Percentiles rank a stretch among this genome's conserved stretches.
Conservation (phyloP, 1,140 invertebrate species). For the Solen grandis region DNA sequence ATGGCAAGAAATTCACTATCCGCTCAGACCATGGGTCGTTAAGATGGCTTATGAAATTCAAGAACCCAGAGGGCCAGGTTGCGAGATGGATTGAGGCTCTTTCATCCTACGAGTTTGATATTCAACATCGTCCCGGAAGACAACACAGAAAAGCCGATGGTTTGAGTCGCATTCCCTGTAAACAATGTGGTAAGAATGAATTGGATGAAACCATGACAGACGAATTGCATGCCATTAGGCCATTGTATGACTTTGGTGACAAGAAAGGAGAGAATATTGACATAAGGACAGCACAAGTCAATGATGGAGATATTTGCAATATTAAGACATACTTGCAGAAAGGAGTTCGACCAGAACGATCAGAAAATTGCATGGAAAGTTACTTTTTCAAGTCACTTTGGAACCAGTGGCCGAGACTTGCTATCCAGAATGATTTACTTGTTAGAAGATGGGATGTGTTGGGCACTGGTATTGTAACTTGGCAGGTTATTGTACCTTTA, state of each 20-base stretch:
- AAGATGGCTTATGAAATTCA: no score
- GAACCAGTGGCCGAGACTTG: background rate
- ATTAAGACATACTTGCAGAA: background rate
- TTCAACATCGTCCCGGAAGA: no score
- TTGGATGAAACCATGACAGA: no score
- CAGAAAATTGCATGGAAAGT: background rate
- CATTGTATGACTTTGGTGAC: no score
- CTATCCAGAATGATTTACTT: background rate
- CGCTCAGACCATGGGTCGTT: no score
- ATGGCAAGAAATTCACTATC: slow-evolving; percentile 47
- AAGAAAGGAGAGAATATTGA: no score
- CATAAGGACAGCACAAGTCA: background rate
- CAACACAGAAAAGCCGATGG: slow-evolving; percentile 65
- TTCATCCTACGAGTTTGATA: no score
- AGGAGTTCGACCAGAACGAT: background rate
- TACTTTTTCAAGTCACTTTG: background rate
- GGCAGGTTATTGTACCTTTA: background rate
- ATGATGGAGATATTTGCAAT: background rate
- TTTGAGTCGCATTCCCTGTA: no score
- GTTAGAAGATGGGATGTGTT: background rate
- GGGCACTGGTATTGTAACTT: background rate
- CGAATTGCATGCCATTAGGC: no score
- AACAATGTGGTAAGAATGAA: no score
- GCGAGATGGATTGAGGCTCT: no score
- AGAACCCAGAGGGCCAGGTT: no score